Base-by-base conservation (phyloP, 2,888 invertebrate genomes). In the Pyrrhosoma nymphula region DNA sequence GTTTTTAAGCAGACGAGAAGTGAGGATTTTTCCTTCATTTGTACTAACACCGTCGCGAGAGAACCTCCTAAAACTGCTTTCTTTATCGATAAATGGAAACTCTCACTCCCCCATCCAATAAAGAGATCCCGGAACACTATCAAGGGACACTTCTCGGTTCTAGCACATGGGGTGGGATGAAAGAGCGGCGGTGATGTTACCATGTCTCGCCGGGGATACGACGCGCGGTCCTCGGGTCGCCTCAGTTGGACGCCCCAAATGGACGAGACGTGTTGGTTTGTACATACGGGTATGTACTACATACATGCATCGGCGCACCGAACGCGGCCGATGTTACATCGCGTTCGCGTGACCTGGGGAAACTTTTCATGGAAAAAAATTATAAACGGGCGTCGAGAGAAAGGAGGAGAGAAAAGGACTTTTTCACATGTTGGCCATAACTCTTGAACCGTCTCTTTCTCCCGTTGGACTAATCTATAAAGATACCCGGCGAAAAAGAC, bases 261-360 rank as follows among this genome's bases (percentile, higher is more conserved):
- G 30, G 82, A 82, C 82, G 35, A 82, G 82, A 26, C 35, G 35
- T 82, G 30, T 82, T 16, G 30, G 30, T 82, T 14, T 35, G 30
- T 35, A 35, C 82, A 14, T 82, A 18, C 69, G 8, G 2, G 69
- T n/a, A 69, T 69, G n/a, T 69, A 69, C 60, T 20, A 60, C 60
- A 60, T 20, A 20, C 69, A 69, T 82, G n/a, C 82, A 30, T 26
- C 35, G 82, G 35, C 82, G 82, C 82, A 82, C 30, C 18, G 82
- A 82, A 14, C 82, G 82, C 30, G 82, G 82, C 35, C 82, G 30
- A 69, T 82, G 35, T 35, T 82, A 82, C 82, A 82, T 82, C 82
- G 30, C 35, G 35, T 82, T 82, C 82, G 82, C 82, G 82, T 82
- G 82, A 82, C 82, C 82, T 35, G 82, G 82, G 35, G 82, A 82